Percentiles rank a stretch among this genome's conserved stretches.
Conservation (phyloP, 1,140 invertebrate species). For the Triops cancriformis region DNA sequence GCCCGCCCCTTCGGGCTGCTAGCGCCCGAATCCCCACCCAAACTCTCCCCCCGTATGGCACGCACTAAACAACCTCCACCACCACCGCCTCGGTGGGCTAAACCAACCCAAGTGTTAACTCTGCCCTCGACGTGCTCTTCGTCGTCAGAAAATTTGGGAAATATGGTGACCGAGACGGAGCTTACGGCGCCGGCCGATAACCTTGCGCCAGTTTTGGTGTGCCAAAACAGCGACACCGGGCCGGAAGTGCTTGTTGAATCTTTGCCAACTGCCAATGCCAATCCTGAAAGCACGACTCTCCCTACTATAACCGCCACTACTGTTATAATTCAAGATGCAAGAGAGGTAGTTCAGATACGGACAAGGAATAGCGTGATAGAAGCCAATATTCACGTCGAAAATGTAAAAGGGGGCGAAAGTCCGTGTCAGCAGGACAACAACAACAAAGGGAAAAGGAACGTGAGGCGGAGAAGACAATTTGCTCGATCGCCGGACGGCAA, state of each 20-base stretch:
- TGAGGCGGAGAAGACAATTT: conserved; percentile 21
- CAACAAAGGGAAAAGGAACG: neutral
- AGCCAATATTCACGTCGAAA: conserved; percentile 16
- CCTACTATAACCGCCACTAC: no score
- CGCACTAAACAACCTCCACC: conserved; percentile 52
- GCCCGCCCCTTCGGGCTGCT: conserved; percentile 34
- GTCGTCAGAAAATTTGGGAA: neutral
- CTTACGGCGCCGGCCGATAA: neutral
- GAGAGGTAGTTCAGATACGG: no score
- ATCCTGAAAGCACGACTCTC: no score
- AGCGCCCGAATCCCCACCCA: conserved; percentile 28
- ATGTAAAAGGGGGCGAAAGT: conserved; percentile 8
- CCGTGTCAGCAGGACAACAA: neutral
- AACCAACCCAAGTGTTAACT: conserved; percentile 37
- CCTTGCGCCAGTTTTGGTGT: no score
- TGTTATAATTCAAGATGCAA: no score
- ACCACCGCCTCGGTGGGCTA: conserved; percentile 50
- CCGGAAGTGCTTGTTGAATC: no score
- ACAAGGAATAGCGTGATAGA: conserved; percentile 14
- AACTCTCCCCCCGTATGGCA: conserved; percentile 32
- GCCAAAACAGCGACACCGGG: no score
- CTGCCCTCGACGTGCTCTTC: neutral
- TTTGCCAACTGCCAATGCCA: no score
- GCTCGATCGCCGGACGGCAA: conserved; percentile 35
- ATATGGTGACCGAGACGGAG: neutral